Evolutionary conservation across 2,888 invertebrate species (phyloP), one percentile per base, ranked within the genome.

Genomic region (Salpingus planirostris): DNA sequence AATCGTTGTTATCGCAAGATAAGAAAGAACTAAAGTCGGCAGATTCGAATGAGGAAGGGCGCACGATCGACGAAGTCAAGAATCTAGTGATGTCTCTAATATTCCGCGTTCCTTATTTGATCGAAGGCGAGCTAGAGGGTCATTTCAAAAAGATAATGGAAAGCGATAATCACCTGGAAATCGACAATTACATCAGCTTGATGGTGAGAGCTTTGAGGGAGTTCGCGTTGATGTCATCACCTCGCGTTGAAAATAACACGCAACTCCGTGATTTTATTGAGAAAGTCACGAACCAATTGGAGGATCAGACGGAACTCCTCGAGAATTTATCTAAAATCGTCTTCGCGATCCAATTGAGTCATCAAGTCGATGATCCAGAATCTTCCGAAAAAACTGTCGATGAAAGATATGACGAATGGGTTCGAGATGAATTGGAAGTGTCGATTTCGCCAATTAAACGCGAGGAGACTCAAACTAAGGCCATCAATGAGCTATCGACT

Each of bases 81-180:
- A 15, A 18, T n/a, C 23, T 31, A 13, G 35, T 39, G 13, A 21
- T 28, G 3, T 18, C 28, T 15, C 12, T 39, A 13, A 32, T 39
- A 11, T 39, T 39, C 24, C 15, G 39, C 14, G 35, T 39, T 8
- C 39, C 39, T 0, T 39, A 39, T 24, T 31, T 39, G 18, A 24
- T 35, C 13, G 39, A 39, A 11, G 39, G 31, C 10, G 30, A 35
- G 23, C 21, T 35, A 4, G 39, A 39, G 11, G 3, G 24, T 18
- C 25, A 29, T 24, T 29, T 35, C 13, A 35, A 29, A 18, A 35
- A 35, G 23, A 31, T 39, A 27, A 13, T 32, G 11, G 39, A 39
- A 4, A 39, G 35, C 14, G 15, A 13, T 8, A 29, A 11, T 21
- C 18, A 10, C 24, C 23, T 35, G n/a, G 39, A 39, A 27, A 32